Evolutionary conservation across 2,797 vertebrate genomes (phyloP).

Genomic region (Rhincodon typus): DNA sequence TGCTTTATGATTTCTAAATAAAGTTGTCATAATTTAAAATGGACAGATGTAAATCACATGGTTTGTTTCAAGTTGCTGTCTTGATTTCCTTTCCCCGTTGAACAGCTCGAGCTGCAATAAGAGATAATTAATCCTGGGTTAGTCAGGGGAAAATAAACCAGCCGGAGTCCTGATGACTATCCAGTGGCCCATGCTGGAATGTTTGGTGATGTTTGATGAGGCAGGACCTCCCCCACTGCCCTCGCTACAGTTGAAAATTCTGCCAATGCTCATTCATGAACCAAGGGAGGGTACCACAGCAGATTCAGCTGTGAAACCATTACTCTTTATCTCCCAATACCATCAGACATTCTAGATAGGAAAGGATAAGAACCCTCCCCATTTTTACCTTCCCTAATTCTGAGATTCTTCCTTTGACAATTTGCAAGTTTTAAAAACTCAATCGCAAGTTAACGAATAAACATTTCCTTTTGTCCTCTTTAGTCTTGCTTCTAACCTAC

Average conservation of each 20-base stretch:
- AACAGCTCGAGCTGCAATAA: background rate
- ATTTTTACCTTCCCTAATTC: background rate
- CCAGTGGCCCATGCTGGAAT: background rate
- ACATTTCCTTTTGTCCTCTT: background rate
- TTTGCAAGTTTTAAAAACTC: background rate
- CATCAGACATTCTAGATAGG: no score
- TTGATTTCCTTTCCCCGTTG: background rate
- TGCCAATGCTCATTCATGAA: background rate
- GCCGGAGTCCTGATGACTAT: background rate
- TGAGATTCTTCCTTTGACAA: background rate
- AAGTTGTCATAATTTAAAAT: background rate
- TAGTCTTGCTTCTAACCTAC: background rate
- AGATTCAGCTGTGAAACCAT: background rate
- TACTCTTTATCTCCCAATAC: background rate
- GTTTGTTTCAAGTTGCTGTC: background rate
- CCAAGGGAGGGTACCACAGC: background rate
- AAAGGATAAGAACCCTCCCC: background rate
- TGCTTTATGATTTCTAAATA: slow-evolving; percentile 29
- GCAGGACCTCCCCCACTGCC: background rate
- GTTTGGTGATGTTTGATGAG: background rate
- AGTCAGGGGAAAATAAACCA: background rate
- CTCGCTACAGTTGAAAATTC: background rate
- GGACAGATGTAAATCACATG: background rate
- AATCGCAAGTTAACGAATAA: background rate
- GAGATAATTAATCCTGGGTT: background rate